phyloP scores from a whole-genome alignment of 2,888 invertebrate genomes.

The Spilarctia lutea region DNA sequence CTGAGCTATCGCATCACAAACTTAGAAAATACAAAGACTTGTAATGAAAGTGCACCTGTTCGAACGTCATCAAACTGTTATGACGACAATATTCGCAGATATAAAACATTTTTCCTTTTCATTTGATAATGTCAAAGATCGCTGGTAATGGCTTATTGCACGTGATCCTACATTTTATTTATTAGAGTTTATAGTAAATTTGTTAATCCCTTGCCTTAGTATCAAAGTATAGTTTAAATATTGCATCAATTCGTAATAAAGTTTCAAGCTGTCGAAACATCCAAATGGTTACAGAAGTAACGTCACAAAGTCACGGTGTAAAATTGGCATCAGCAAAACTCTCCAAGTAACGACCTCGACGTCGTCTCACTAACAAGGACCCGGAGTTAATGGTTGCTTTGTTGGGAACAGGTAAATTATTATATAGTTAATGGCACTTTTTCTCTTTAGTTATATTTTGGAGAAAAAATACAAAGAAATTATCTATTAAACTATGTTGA shows the following conservation, averaged over 20 bases:
- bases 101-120: too few species aligned
- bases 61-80: too few species aligned
- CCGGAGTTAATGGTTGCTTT: background rate
- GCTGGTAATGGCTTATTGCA: too few species aligned
- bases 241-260: background rate
- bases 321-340: background rate
- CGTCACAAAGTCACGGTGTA: background rate
- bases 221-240: background rate
- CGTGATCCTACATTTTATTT: background rate
- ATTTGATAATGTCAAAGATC: too few species aligned
- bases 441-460: background rate
- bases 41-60: background rate
- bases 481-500: background rate
- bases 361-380: background rate
- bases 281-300: background rate
- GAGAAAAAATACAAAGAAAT: background rate
- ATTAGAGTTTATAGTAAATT: background rate
- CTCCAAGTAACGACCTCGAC: background rate
- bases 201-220: background rate
- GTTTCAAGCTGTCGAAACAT: background rate
- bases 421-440: background rate
- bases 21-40: background rate
- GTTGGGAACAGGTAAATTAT: background rate
- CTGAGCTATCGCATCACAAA: background rate
- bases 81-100: too few species aligned